These are phyloP conservation scores for Galeopterus variegatus DNA, from an alignment of 2,113 vertebrate species.

Conservation along the genomic window DNA sequence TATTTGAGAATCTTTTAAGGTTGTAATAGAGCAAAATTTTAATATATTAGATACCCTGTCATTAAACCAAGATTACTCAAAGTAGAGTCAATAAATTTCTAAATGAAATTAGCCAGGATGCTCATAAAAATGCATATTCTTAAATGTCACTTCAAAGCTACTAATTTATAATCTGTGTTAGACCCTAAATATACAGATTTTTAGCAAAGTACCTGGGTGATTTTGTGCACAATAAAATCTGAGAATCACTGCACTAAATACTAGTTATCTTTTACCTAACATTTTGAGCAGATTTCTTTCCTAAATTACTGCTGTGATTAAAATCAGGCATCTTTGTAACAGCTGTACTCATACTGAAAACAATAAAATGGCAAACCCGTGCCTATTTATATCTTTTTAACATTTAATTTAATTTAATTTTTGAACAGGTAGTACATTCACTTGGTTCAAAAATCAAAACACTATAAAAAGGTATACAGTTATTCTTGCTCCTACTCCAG, in stretches of 20 bases:
- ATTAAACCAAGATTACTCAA: neutral
- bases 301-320: constrained; percentile 17
- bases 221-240: constrained; percentile 6
- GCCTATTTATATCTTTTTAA: constrained; percentile 46
- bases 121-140: constrained; percentile 11
- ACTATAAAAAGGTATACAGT: neutral
- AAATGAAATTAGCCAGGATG: neutral
- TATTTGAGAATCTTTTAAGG: constrained; percentile 1
- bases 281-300: constrained; percentile 58
- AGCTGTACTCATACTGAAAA: constrained; percentile 28
- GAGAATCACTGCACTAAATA: constrained; percentile 10
- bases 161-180: neutral
- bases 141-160: neutral
- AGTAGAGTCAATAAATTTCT: neutral
- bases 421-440: neutral
- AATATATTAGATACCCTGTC: neutral
- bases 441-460: constrained; percentile 42
- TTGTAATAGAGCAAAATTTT: neutral
- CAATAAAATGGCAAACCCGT: constrained; percentile 38
- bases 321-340: neutral
- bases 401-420: constrained; percentile 58
- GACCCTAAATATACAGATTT: neutral
- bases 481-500: neutral
- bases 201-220: neutral
- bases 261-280: neutral